Evolutionary conservation across 1,140 invertebrate genomes (phyloP).

Genomic region (Hirudo medicinalis): DNA sequence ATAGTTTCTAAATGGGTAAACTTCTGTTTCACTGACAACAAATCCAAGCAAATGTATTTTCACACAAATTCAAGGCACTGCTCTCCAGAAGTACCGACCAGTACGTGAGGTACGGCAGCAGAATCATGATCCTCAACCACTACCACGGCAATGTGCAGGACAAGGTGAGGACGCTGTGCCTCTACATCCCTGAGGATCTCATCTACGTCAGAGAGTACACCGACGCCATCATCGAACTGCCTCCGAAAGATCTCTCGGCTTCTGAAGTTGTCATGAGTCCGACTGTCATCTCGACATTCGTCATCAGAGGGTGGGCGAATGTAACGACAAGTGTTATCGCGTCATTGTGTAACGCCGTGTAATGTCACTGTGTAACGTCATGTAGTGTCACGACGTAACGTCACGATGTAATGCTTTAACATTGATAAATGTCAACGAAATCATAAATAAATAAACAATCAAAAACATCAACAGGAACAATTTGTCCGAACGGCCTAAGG

Average conservation of each 20-base stretch:
- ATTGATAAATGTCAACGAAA: no score
- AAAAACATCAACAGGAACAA: no score
- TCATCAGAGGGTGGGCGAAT: constrained; percentile 4
- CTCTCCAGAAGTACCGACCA: neutral
- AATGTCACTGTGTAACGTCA: no score
- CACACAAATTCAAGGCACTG: neutral
- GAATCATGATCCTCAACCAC: neutral
- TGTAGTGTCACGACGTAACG: no score
- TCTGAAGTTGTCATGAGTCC: neutral
- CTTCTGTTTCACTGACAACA: no score
- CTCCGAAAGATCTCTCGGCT: neutral
- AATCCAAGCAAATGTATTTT: neutral
- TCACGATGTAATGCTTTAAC: no score
- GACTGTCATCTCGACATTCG: neutral
- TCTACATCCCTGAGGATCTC: neutral
- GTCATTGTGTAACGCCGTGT: no score
- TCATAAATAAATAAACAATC: no score
- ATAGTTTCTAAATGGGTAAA: neutral
- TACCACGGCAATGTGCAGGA: neutral
- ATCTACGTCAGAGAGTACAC: neutral
- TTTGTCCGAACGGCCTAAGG: no score
- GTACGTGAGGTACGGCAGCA: neutral
- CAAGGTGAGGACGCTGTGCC: neutral
- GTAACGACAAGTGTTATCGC: no score
- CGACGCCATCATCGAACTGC: neutral